Base-by-base conservation (phyloP, 2,113 vertebrate species). In the Sphyrna mokarran region DNA sequence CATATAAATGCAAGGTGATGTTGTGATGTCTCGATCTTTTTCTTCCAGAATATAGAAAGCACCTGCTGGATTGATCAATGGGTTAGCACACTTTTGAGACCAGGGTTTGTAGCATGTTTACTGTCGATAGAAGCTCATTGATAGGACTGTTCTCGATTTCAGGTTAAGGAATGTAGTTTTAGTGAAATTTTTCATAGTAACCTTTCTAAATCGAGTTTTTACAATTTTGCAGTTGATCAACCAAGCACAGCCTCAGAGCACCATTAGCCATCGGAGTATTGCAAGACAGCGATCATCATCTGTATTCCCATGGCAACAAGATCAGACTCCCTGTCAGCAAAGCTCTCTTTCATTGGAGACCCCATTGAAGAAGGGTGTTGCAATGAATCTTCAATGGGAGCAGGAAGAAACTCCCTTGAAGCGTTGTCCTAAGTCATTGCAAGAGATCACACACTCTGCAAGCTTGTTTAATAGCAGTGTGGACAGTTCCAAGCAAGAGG, bases 271-370 rank as follows among this genome's bases (percentile, higher is more conserved):
- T 96, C 98, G 98, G 29, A 98, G 99, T 96, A 98, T 99, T 61
- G 98, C 98, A 58, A 97, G 98, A 0, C 98, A 98, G 95, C 98
- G 99, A 96, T 96, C 98, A 70, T 98, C 98, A 3, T 99, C 98
- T 0, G 98, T 99, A 95, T 99, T 99, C 96, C 98, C 98, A 13
- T 99, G 98, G 99, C 98, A 99, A 96, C 97, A 98, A 96, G 98
- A 98, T 76, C 97, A 97, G 89, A 97, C 96, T 11, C 97, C 98
- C 37, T 96, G 96, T 66, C 97, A 96, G 5, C 96, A 96, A 85
- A 97, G 97, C 69, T 97, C 97, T n/a, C 97, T 87, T 96, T 96
- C 93, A 78, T 97, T 97, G 91, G 98, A 98, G 96, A 98, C 98
- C 0, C 98, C 98, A 3, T 95, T 97, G 26, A 98, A 97, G 96